Evolutionary conservation across 2,797 vertebrate genomes (phyloP).

Genomic region (Cheirogaleus major): DNA sequence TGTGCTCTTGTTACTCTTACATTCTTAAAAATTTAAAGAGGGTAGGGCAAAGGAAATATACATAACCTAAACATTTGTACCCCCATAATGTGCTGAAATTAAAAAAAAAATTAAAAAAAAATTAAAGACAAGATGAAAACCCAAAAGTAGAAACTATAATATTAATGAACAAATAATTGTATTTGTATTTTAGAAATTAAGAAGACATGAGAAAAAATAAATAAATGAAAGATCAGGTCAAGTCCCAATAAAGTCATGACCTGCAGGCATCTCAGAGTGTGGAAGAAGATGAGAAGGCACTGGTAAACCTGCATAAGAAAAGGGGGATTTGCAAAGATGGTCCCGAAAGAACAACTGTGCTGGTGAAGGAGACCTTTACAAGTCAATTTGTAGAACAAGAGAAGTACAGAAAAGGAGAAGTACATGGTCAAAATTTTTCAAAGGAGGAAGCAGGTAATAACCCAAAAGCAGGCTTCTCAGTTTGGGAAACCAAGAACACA

Average conservation of each 20-base stretch:
- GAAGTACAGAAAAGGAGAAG: not conserved
- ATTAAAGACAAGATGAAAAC: not conserved
- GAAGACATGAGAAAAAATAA: not conserved
- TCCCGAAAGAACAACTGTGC: not conserved
- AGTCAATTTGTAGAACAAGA: not conserved
- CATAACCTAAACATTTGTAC: no score
- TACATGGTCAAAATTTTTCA: not conserved
- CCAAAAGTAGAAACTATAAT: not conserved
- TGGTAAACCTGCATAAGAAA: not conserved
- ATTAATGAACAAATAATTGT: not conserved
- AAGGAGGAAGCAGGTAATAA: not conserved
- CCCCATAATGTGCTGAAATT: no score
- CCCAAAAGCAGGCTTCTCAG: not conserved
- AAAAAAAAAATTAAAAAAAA: not conserved
- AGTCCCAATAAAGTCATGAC: not conserved
- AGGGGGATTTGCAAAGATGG: not conserved
- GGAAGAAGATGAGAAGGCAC: not conserved
- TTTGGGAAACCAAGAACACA: not conserved
- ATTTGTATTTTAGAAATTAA: constrained; percentile 13
- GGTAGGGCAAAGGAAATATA: no score
- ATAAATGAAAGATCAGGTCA: not conserved
- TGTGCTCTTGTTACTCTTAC: not conserved
- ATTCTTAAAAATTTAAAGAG: not conserved
- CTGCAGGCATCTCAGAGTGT: not conserved
- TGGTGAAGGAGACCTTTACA: not conserved